Conservation (phyloP, 2,113 vertebrate species). For the Sturnus vulgaris region DNA sequence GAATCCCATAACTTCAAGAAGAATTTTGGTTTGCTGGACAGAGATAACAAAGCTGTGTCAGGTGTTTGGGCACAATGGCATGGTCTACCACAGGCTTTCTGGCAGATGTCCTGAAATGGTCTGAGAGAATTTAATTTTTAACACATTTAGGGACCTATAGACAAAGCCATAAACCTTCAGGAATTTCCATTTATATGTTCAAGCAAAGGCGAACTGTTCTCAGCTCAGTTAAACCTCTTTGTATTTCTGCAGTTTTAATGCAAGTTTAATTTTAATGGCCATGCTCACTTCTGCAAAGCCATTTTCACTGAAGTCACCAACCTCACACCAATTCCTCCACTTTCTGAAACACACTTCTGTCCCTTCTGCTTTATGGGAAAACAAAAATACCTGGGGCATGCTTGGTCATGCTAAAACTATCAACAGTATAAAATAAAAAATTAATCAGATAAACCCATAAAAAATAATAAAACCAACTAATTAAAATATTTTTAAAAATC, state of each 20-base stretch:
- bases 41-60: not conserved
- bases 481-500: accelerated
- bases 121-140: not conserved
- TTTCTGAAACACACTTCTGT: not conserved
- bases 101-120: not conserved
- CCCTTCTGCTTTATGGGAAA: not conserved
- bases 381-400: not conserved
- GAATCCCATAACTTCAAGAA: not conserved
- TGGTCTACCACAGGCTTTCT: not conserved
- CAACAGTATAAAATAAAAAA: not conserved
- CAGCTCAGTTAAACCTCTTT: not conserved
- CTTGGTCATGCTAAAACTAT: not conserved
- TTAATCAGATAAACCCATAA: not conserved
- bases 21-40: not conserved
- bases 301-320: not conserved
- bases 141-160: not conserved
- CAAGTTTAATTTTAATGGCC: not conserved
- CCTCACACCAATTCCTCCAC: not conserved
- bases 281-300: not conserved
- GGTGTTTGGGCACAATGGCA: not conserved
- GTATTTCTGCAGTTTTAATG: not conserved
- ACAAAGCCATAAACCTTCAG: not conserved
- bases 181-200: not conserved
- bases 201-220: not conserved
- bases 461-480: not conserved